Base-by-base conservation (phyloP, 2,113 vertebrate genomes). In the Scalopus aquaticus region DNA sequence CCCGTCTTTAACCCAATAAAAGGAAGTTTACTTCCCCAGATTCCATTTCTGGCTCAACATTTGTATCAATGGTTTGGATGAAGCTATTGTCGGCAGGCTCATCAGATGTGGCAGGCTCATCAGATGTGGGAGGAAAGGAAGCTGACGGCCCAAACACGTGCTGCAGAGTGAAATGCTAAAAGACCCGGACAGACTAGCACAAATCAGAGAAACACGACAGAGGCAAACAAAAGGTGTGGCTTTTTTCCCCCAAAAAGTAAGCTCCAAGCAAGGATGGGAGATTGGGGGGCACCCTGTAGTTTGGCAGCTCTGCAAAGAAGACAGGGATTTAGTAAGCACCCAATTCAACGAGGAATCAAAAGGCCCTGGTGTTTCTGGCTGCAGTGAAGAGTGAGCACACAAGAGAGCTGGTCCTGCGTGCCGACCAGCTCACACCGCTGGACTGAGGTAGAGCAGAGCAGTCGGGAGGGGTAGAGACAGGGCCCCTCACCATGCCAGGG, bases 181-280 rank as follows among this genome's bases (percentile, higher is more conserved):
- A 73, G 56, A 51, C 70, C 58, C 0, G 1, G 42, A 17, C 12
- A 39, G 85, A 44, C 30, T 1, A 32, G 44, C 67, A 5, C 0
- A 3, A 70, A n/a, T 0, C 0, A 4, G 46, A 49, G 51, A 72
- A 54, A 70, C 1, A 1, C 1, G 8, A 16, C 37, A 9, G 67
- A 26, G 28, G 26, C 16, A 3, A n/a, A 22, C 0, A 0, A 26
- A 17, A 51, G 74, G 64, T 0, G 39, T 28, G 42, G 30, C 28
- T 79, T 49, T 82, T 2, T 6, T 9, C 70, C 39, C 70, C 30
- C 1, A 13, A 65, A 62, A 79, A 35, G 30, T 26, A 72, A 62
- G 35, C 11, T 32, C 5, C 4, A 15, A 49, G 54, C 49, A 49
- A 77, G 67, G 37, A 26, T 8, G 28, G 70, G 35, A 22, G n/a